These are phyloP conservation scores for Heliconius erato DNA, from an alignment of 2,888 invertebrate species.

Conservation along the genomic window DNA sequence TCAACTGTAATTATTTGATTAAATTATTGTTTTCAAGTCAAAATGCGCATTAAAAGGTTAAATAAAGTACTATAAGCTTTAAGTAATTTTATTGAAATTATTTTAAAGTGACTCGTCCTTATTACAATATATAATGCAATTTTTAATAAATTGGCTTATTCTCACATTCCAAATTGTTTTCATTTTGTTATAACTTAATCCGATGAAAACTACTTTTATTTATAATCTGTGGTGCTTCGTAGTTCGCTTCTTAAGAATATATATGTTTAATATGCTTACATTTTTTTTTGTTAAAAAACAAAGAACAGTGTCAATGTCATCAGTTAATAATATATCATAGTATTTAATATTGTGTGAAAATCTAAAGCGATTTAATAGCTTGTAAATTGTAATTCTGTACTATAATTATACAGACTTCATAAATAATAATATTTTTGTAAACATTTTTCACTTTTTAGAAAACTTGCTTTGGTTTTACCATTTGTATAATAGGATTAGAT, in stretches of 20 bases:
- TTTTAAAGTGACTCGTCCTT: neutral
- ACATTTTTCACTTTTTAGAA: slow-evolving; percentile 14
- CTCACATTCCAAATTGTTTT: slow-evolving; percentile 48
- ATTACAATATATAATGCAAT: neutral
- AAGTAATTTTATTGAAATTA: neutral
- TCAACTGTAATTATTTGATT: neutral
- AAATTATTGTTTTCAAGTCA: neutral
- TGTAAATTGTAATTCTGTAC: neutral
- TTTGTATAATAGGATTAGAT: neutral
- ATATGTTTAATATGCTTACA: neutral
- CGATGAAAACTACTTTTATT: slow-evolving; percentile 4
- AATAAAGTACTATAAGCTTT: neutral
- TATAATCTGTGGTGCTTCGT: slow-evolving; percentile 47
- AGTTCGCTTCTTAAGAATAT: slow-evolving; percentile 30
- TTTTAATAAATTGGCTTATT: slow-evolving; percentile 23
- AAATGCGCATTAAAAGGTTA: neutral
- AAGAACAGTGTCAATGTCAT: neutral
- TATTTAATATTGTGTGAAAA: neutral
- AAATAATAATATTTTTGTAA: slow-evolving; percentile 1
- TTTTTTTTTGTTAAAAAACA: neutral
- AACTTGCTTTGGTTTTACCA: slow-evolving; percentile 1
- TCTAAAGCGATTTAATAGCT: neutral
- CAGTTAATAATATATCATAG: neutral
- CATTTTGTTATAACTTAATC: slow-evolving; percentile 32
- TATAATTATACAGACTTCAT: neutral